Base-by-base conservation (phyloP, 2,888 invertebrate genomes). In the Luperina testacea region DNA sequence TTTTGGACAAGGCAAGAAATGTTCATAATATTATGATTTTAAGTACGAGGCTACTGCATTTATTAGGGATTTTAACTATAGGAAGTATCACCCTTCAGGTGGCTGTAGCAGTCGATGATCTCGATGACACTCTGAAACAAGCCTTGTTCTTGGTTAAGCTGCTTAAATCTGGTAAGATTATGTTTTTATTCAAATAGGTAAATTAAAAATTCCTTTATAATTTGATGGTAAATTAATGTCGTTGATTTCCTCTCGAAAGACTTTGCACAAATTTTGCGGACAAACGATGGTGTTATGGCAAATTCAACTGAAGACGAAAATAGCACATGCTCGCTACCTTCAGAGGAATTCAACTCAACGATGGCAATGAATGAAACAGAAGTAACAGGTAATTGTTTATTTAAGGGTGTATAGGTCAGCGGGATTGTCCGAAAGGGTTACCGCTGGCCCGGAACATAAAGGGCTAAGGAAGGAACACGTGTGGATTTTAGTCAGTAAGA, bases 71-170 rank as follows among this genome's bases (percentile, higher is more conserved):
- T 67, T 42, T 84, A 64, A 45, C 45, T 53, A 48, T 87, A 57
- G 75, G 51, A 24, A 64, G 51, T 63, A 53, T 32, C 7, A 38
- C 20, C 45, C 7, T 59, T 13, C 38, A 69, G 8, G 32, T 20
- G 17, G n/a, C 45, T 20, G 15, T 51, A 45, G 80, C 57, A 24
- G 42, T 3, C 9, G 80, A 72, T 32, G 87, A 87, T 11, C 53
- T 59, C 2, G 91, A 91, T 17, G 92, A 92, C 24, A 87, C 84
- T 71, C 73, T 94, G 32, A 90, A 90, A 68, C 90, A 94, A 85
- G 94, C 94, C 11, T 79, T 94, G 57, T 75, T 92, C 65, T 86
- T 94, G 77, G 92, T 94, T 5, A 87, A 92, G 32, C 80, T 94
- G 48, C 89, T 94, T 6, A 94, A 91, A 90, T 86, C 91, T 81